Base-by-base conservation (phyloP, 2,113 vertebrate genomes). In the Cromileptes altivelis region DNA sequence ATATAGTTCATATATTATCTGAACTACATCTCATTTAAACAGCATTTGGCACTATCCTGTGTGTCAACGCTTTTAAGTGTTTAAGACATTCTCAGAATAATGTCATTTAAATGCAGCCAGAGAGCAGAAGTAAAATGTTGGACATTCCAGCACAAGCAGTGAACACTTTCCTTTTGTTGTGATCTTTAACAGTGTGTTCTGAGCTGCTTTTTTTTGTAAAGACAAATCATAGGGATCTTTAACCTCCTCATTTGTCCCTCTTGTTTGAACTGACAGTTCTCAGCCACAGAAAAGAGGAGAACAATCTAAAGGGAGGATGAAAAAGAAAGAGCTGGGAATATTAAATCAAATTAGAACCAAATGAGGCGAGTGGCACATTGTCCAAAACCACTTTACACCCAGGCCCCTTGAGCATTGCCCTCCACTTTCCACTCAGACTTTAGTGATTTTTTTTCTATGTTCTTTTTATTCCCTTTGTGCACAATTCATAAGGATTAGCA, bases 261-360 rank as follows among this genome's bases (percentile, higher is more conserved):
- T 77, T 10, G 78, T 93, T 91, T 93, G 81, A 91, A 85, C 75
- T 88, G 85, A 89, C 73, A 82, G 83, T 82, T 67, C 73, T 42
- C 53, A 71, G 84, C 85, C 61, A 14, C 57, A 86, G 75, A 89
- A 80, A 82, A 88, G 88, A 90, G 78, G 76, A 81, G 77, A 65
- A 79, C 84, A 63, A 64, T 56, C 73, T 87, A 74, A 61, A 77
- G 52, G 45, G 67, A 62, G 67, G 77, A 53, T 18, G 25, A 84
- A 83, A 88, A 69, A 83, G 63, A 89, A 87, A 88, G 69, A 83
- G 76, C 18, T 14, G 57, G 77, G 75, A 86, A 87, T 88, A 90
- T 85, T 91, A 91, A 91, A 91, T 88, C 76, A 89, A 90, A 93
- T 90, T 84, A 87, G 71, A 91, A 93, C 91, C 92, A 94, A 93